These are phyloP conservation scores for Druon quercuslanigerum DNA, from an alignment of 1,140 invertebrate genomes.

Conservation along the genomic window DNA sequence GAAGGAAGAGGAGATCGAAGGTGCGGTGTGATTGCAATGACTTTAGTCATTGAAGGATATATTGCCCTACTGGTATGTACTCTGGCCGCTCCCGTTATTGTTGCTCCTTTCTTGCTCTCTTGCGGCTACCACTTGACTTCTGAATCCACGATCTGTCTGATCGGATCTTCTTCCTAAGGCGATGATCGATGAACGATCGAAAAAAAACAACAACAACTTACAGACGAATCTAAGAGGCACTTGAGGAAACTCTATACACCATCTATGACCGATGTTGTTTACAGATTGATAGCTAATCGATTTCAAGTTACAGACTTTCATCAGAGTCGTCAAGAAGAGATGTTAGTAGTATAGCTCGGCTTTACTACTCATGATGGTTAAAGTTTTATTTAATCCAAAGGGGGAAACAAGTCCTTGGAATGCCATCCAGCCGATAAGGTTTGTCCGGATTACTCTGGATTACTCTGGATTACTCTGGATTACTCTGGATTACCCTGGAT, in stretches of 20 bases:
- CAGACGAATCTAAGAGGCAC: constrained; percentile 13
- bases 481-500: too few relatives aligned
- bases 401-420: too few relatives aligned
- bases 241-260: background rate
- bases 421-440: too few relatives aligned
- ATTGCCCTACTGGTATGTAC: constrained; percentile 18
- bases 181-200: constrained; percentile 1
- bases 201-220: constrained; percentile 10
- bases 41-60: constrained; percentile 29
- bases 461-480: too few relatives aligned
- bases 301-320: constrained; percentile 18
- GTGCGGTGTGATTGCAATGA: constrained; percentile 30
- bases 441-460: too few relatives aligned
- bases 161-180: constrained; percentile 23
- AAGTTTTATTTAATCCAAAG: too few relatives aligned
- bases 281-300: constrained; percentile 25
- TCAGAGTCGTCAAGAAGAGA: background rate
- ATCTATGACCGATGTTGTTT: constrained; percentile 13
- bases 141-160: constrained; percentile 24
- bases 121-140: background rate
- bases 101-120: constrained; percentile 7
- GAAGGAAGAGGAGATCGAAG: constrained; percentile 29
- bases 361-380: too few relatives aligned
- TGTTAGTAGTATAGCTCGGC: too few relatives aligned
- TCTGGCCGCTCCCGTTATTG: constrained; percentile 25